phyloP scores from a whole-genome alignment of 2,113 vertebrate genomes.

The Thalassarche chlororhynchos region DNA sequence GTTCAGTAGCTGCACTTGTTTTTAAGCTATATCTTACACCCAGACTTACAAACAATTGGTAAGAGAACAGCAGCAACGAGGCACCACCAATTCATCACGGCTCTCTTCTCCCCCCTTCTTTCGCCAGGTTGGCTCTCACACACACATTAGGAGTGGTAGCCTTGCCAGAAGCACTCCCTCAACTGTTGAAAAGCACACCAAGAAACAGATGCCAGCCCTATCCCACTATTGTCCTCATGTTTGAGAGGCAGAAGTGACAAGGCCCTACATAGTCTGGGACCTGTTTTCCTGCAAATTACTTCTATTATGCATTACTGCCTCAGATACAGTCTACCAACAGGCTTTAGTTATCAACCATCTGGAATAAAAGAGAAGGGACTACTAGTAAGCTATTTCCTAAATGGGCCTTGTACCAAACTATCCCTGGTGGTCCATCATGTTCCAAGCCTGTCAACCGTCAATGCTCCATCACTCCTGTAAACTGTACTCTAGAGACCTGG shows the following conservation, averaged over 20 bases:
- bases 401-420: neutral
- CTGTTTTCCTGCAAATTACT: neutral
- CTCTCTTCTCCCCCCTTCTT: neutral
- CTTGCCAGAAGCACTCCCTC: neutral
- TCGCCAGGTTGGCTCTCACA: neutral
- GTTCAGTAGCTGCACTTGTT: neutral
- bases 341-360: neutral
- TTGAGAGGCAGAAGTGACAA: neutral
- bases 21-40: neutral
- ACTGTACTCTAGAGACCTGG: neutral
- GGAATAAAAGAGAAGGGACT: neutral
- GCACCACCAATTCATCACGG: neutral
- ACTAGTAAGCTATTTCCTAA: neutral
- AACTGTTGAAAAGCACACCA: neutral
- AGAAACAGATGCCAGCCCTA: neutral
- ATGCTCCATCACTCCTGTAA: neutral
- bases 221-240: neutral
- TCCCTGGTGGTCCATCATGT: fast-evolving
- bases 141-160: neutral
- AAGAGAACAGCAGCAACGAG: neutral
- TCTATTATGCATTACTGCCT: neutral
- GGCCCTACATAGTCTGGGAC: neutral
- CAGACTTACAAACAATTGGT: neutral
- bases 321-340: neutral
- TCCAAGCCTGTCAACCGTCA: neutral